These are phyloP conservation scores for Melanotaenia pygmaea DNA, from an alignment of 2,797 vertebrate genomes.

Conservation along the genomic window DNA sequence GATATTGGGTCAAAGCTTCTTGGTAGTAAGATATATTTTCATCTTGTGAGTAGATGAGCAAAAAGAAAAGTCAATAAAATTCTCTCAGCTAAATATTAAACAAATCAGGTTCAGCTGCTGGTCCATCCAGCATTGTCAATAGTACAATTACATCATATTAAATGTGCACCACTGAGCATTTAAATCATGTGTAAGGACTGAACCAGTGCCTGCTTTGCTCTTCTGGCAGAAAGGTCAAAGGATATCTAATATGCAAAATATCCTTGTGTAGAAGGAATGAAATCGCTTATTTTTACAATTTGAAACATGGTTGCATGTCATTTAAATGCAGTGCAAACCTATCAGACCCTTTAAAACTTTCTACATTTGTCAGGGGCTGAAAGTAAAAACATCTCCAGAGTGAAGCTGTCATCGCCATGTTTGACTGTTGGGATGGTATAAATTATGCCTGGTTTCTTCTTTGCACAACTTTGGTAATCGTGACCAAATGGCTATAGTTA, in stretches of 20 bases:
- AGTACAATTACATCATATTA: constrained; percentile 76
- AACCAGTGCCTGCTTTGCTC: constrained; percentile 42
- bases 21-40: constrained; percentile 77
- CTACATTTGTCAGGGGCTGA: not conserved
- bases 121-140: constrained; percentile 70
- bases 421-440: no score
- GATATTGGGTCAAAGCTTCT: constrained; percentile 76
- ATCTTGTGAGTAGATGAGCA: constrained; percentile 74
- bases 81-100: constrained; percentile 79
- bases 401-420: no score
- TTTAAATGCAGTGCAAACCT: not conserved
- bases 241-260: constrained; percentile 28
- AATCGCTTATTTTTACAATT: constrained; percentile 36
- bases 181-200: constrained; percentile 57
- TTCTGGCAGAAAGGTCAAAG: constrained; percentile 53
- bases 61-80: constrained; percentile 79
- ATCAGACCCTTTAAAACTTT: not conserved
- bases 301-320: constrained; percentile 7
- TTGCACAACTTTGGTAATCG: no score
- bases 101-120: constrained; percentile 74
- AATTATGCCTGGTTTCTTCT: no score
- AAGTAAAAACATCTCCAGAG: not conserved
- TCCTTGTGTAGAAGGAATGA: constrained; percentile 53
- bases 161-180: constrained; percentile 64
- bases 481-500: no score